A percentile compares a stretch with the other conserved stretches of the same genome.
Evolutionary conservation across 2,797 vertebrate species (phyloP).

Genomic region (Halcyon leucocephala): DNA sequence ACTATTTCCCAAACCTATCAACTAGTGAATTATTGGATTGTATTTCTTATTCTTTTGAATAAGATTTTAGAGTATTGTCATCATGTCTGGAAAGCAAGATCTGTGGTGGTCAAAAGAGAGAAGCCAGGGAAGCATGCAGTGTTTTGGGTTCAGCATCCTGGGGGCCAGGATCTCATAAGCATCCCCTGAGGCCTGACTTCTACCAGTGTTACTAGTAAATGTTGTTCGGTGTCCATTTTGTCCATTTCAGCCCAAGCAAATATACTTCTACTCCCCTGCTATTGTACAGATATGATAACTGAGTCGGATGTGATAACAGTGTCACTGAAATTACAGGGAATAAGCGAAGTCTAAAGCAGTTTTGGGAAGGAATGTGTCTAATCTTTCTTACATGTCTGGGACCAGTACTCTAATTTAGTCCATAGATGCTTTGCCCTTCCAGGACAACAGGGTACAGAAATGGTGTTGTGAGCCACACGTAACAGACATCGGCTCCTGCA

Average conservation of each 20-base stretch:
- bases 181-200: not conserved
- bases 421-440: not conserved
- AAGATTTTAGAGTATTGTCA: not conserved
- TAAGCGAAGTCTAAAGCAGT: not conserved
- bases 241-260: not conserved
- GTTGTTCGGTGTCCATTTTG: not conserved
- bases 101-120: not conserved
- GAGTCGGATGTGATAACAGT: not conserved
- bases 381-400: not conserved
- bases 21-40: not conserved
- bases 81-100: not conserved
- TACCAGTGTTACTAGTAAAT: not conserved
- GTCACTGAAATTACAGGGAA: not conserved
- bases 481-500: accelerated
- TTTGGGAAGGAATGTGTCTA: not conserved
- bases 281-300: not conserved
- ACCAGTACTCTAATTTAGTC: too few species aligned
- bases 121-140: not conserved
- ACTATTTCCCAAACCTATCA: not conserved
- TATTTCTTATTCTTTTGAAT: not conserved
- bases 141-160: not conserved
- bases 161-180: not conserved
- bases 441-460: not conserved
- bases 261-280: not conserved
- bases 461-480: not conserved